Evolutionary conservation across 2,797 vertebrate species (phyloP).

Genomic region (Hybognathus amarus): DNA sequence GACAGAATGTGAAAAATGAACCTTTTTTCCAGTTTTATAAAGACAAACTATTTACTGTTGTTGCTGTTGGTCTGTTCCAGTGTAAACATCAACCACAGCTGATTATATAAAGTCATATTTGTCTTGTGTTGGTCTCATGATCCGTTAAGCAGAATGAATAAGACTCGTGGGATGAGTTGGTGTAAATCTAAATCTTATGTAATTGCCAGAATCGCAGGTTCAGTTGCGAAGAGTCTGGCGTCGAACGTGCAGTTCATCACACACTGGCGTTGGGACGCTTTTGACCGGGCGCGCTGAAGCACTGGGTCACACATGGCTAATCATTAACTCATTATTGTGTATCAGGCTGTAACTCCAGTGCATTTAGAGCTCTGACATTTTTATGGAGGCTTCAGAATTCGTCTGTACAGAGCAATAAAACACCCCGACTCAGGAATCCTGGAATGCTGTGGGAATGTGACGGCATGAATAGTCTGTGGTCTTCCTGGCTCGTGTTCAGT

Average conservation of each 20-base stretch:
- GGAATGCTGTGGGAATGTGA: slow-evolving; percentile 45
- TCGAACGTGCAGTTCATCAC: slow-evolving; percentile 31
- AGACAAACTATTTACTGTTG: background rate
- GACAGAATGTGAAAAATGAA: background rate
- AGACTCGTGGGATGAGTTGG: slow-evolving; percentile 9
- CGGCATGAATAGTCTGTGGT: slow-evolving; percentile 19
- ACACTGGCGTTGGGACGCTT: slow-evolving; percentile 10
- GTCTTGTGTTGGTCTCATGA: slow-evolving; percentile 7
- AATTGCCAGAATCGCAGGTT: slow-evolving; percentile 30
- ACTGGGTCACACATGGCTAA: slow-evolving; percentile 58
- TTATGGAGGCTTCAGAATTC: slow-evolving; percentile 51
- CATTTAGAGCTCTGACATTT: slow-evolving; percentile 43
- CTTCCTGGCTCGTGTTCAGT: slow-evolving; percentile 30
- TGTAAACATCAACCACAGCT: background rate
- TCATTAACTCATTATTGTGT: slow-evolving; percentile 61
- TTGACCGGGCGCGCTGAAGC: slow-evolving; percentile 26
- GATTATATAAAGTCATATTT: slow-evolving; percentile 13
- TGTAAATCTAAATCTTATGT: slow-evolving; percentile 54
- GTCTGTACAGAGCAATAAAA: slow-evolving; percentile 55
- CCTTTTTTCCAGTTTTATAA: background rate
- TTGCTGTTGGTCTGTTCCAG: background rate
- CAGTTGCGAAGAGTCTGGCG: background rate
- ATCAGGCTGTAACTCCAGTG: slow-evolving; percentile 43
- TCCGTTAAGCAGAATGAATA: slow-evolving; percentile 22
- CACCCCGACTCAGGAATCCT: slow-evolving; percentile 37